Base-by-base conservation (phyloP, 1,140 invertebrate species). In the Pachypsylla venusta region DNA sequence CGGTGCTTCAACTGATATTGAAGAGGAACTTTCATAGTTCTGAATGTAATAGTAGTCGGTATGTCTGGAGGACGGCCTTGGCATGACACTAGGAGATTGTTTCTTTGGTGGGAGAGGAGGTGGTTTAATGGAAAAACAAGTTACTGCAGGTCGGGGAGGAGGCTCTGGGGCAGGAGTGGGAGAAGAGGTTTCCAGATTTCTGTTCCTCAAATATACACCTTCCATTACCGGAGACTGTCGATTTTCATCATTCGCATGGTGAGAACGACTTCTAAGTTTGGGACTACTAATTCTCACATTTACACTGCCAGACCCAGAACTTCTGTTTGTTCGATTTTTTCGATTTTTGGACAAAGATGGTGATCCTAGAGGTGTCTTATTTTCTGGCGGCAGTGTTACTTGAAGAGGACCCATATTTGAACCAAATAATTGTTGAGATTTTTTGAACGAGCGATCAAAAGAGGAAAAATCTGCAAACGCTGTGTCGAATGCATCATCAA, bases 61-160 rank as follows among this genome's bases (percentile, higher is more conserved):
- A 69, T 72, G 75, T 28, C 78, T 79, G 22, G 68, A 77, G 61
- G 79, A 80, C 27, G 82, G 81, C 54, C 81, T 74, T 1, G 81
- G 80, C 1, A 48, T 48, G 4, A 48, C 42, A n/a, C 42, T 48
- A 5, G 42, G 42, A n/a, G 42, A 48, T 26, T 83, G 77, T 66
- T 89, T 88, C 70, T 91, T 91, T 0, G 88, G 88, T 2, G 87
- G 87, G 58, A 91, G 72, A 1, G 88, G 88, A 10, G 88, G 88
- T 1, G 88, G 88, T 62, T 88, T 77, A 54, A 80, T 75, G 71
- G 68, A 73, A 70, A 60, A 67, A 67, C 61, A 71, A 68, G 58
- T 70, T 68, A 57, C 72, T n/a, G 72, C 76, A 1, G 79, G 82
- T 55, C 84, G 70, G 1, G 84, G 84, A 13, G 84, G 84, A 22